These are phyloP conservation scores for Aphidoletes aphidimyza DNA, from an alignment of 2,888 invertebrate genomes.

Conservation along the genomic window DNA sequence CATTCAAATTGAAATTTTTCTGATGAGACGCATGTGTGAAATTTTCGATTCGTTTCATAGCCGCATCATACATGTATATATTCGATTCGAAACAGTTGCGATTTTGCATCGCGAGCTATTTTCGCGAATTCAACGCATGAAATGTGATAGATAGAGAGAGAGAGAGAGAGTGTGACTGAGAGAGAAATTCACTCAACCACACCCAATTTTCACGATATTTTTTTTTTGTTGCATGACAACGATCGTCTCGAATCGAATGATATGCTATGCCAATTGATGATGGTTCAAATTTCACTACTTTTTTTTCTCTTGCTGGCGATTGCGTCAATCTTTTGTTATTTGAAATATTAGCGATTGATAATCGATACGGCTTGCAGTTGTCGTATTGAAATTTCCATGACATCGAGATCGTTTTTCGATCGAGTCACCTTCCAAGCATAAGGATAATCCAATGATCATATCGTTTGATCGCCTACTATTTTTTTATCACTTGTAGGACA, in stretches of 20 bases:
- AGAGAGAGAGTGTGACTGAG: not conserved
- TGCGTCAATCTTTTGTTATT: not conserved
- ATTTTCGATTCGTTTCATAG: no score
- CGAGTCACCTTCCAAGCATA: no score
- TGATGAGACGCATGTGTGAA: no score
- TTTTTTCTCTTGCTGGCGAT: not conserved
- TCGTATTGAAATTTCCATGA: no score
- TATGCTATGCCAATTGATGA: not conserved
- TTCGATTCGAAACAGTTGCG: no score
- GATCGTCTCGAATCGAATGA: not conserved
- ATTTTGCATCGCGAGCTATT: conserved; percentile 3
- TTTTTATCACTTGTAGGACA: no score
- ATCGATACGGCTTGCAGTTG: not conserved
- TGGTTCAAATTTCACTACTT: not conserved
- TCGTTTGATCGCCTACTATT: no score
- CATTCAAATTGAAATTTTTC: not conserved
- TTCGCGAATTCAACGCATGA: no score
- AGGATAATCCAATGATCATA: no score
- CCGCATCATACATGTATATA: no score
- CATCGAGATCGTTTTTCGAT: no score
- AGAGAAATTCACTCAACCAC: conserved; percentile 27
- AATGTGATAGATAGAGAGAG: not conserved
- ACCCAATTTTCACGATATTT: conserved; percentile 45
- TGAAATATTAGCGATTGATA: not conserved
- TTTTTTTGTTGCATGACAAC: not conserved